Evolutionary conservation across 2,113 vertebrate genomes (phyloP), one percentile per base, ranked within the genome.

Genomic region (Grus americana): DNA sequence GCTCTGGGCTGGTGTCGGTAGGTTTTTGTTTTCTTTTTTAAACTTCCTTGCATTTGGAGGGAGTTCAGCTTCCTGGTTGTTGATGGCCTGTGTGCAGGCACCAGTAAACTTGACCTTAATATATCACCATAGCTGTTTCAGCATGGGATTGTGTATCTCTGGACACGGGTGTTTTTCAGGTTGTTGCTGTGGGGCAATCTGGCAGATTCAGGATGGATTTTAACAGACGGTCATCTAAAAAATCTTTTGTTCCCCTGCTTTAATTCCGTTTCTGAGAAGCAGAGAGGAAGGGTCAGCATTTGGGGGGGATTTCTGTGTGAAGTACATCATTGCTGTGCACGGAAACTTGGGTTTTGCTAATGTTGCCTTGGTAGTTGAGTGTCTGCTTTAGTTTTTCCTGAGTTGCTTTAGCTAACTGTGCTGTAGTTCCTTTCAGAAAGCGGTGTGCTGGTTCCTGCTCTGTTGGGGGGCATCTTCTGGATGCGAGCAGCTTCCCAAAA

Each of bases 21-120:
- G 38, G 68, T n/a, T 93, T 95, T 92, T 80, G 55, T 76, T 66
- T 85, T 91, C 84, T 87, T 86, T 95, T 92, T 79, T 52, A 75
- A 73, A 54, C 91, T 86, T 93, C 59, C 61, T 92, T 78, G 61
- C 5, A 0, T 92, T 94, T 95, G 86, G 72, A 96, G 62, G 38
- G 38, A 67, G 76, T 90, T 88, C 87, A 93, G 14, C 79, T 95
- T 95, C 70, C 59, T 90, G 70, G 14, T 67, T 79, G 66, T 12
- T 91, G 75, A 57, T 90, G 24, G 71, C 67, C 81, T 88, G 80
- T 49, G 59, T 68, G 86, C 24, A 78, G 91, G 75, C 49, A 63
- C 30, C 34, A 38, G 55, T 88, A 20, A 80, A 49, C 59, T 91
- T 93, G 82, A 75, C 91, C 87, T 90, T 91, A 85, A 15, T 49